Percentiles rank a stretch among this genome's conserved stretches.
Conservation (phyloP, 1,140 invertebrate species). For the Pseudomyrmex flavicornis region DNA sequence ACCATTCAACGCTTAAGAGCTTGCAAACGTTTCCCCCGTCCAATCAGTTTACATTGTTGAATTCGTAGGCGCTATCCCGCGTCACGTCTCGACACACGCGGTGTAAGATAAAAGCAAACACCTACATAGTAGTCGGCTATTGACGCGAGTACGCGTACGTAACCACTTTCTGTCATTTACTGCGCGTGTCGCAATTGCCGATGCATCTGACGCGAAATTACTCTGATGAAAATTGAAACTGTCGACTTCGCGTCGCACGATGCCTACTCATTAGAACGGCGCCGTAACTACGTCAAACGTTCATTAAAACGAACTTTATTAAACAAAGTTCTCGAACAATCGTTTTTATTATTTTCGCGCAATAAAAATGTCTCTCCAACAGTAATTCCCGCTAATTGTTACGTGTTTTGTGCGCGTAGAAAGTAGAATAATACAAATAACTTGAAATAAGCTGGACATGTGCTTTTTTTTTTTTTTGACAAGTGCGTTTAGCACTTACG, state of each 20-base stretch:
- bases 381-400: no score
- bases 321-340: not conserved
- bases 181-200: not conserved
- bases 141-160: conserved; percentile 11
- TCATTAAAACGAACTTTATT: not conserved
- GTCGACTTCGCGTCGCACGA: conserved; percentile 9
- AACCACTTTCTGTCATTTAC: conserved; percentile 12
- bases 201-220: conserved; percentile 25
- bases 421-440: no score
- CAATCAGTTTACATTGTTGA: conserved; percentile 78
- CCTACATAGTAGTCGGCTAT: conserved; percentile 34
- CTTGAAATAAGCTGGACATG: no score
- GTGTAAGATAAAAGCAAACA: conserved; percentile 39
- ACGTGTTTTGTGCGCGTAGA: no score
- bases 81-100: not conserved
- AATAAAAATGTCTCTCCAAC: no score
- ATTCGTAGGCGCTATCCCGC: conserved; percentile 54
- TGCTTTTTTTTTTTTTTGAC: no score
- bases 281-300: conserved; percentile 5
- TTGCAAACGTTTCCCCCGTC: conserved; percentile 75
- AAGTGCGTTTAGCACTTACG: conserved; percentile 1
- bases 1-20: conserved; percentile 76
- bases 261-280: not conserved
- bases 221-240: conserved; percentile 35
- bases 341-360: no score